Percentiles rank a stretch among this genome's conserved stretches.
Conservation (phyloP, 2,888 invertebrate genomes). For the Drosophila stalkeri region DNA sequence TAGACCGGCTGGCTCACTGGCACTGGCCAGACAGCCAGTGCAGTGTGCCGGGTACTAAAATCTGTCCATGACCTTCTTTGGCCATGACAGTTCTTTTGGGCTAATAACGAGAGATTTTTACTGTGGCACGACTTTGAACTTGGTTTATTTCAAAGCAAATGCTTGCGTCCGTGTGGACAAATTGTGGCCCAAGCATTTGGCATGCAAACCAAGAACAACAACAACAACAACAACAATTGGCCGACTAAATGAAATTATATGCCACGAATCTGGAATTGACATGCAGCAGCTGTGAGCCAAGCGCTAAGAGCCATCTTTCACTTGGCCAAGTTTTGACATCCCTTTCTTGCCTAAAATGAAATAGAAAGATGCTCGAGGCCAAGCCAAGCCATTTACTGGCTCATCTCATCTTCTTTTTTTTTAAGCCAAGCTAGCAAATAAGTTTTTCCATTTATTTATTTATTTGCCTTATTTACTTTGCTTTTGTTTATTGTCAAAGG, state of each 20-base stretch:
- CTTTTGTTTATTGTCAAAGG: conserved; percentile 71
- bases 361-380: conserved; percentile 64
- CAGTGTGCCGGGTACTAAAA: conserved; percentile 55
- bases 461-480: conserved; percentile 38
- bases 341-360: conserved; percentile 60
- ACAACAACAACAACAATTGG: conserved; percentile 40
- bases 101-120: conserved; percentile 65
- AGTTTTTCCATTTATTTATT: conserved; percentile 39
- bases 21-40: conserved; percentile 19
- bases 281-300: conserved; percentile 41
- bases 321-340: conserved; percentile 36
- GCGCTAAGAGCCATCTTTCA: conserved; percentile 46
- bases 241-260: conserved; percentile 73
- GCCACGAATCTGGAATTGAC: conserved; percentile 71
- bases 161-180: conserved; percentile 63
- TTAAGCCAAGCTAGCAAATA: conserved; percentile 56
- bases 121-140: conserved; percentile 81
- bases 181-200: conserved; percentile 74
- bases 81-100: conserved; percentile 43
- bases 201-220: conserved; percentile 65
- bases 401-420: conserved; percentile 48
- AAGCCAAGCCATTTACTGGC: conserved; percentile 62
- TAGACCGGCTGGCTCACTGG: neutral
- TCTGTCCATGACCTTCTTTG: conserved; percentile 81
- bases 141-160: conserved; percentile 48